These are phyloP conservation scores for Helarctos malayanus DNA, from an alignment of 2,797 vertebrate genomes.

Conservation along the genomic window DNA sequence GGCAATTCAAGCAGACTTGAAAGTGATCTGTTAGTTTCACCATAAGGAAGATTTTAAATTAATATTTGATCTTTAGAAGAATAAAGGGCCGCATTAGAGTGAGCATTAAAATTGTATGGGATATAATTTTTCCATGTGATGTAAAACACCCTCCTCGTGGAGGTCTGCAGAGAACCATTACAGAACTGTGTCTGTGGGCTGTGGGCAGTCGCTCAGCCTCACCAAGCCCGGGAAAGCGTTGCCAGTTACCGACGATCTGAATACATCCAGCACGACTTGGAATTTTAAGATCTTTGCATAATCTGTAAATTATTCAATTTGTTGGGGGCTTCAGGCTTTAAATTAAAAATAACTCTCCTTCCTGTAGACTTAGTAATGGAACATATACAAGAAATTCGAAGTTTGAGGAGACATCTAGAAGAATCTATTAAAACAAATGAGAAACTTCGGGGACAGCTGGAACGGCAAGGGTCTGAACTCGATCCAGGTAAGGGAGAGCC, in stretches of 20 bases:
- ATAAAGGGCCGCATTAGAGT: conserved; percentile 75
- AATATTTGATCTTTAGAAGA: conserved; percentile 85
- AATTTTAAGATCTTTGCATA: conserved; percentile 70
- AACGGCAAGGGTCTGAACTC: conserved; percentile 92
- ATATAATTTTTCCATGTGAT: conserved; percentile 77
- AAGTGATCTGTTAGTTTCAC: conserved; percentile 77
- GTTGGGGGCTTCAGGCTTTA: conserved; percentile 75
- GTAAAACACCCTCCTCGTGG: not conserved
- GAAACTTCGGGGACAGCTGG: conserved; percentile 94
- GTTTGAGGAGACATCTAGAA: conserved; percentile 94
- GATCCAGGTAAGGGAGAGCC: conserved; percentile 91
- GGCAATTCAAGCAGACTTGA: conserved; percentile 73
- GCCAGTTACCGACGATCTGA: conserved; percentile 41
- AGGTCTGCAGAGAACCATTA: conserved; percentile 41
- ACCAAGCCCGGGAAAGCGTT: not conserved
- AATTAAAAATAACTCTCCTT: conserved; percentile 82
- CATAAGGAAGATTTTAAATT: conserved; percentile 79
- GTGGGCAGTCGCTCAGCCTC: not conserved
- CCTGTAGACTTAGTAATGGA: conserved; percentile 94
- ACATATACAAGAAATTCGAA: conserved; percentile 96
- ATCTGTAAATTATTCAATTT: conserved; percentile 73
- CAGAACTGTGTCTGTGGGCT: not conserved
- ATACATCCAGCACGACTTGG: conserved; percentile 8
- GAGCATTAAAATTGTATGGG: conserved; percentile 80
- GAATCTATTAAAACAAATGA: conserved; percentile 97